Conservation (phyloP, 2,113 vertebrate species). For the Terrapene triunguis region DNA sequence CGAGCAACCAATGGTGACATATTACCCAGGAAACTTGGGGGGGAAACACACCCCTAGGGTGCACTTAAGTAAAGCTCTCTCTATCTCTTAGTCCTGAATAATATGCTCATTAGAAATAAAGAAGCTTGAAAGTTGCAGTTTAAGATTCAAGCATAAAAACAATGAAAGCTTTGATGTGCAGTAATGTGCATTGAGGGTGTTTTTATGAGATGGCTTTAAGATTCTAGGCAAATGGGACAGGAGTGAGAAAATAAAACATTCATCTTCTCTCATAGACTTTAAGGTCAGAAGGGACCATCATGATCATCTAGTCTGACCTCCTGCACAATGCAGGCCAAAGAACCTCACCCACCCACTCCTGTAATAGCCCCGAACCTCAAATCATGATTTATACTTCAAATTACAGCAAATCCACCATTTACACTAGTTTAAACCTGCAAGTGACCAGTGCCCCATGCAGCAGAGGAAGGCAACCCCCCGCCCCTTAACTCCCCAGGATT, state of each 20-base stretch:
- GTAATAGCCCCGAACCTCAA: neutral
- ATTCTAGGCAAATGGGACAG: neutral
- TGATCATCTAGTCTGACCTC: too few relatives aligned
- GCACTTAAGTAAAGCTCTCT: neutral
- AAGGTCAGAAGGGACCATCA: neutral
- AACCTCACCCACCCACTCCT: neutral
- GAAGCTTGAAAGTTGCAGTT: neutral
- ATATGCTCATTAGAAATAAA: neutral
- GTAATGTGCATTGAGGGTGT: neutral
- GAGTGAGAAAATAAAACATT: neutral
- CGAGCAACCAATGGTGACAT: neutral
- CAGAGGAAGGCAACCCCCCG: neutral
- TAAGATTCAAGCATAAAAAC: neutral
- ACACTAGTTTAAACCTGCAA: neutral
- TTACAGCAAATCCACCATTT: neutral
- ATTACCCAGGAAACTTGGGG: neutral
- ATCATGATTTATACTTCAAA: neutral
- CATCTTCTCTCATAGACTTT: neutral
- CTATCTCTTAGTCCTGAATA: neutral
- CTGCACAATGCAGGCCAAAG: neutral
- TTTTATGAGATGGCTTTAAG: neutral
- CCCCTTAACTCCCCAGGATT: too few relatives aligned
- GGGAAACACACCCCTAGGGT: neutral
- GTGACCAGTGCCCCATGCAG: neutral
- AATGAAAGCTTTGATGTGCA: neutral